Evolutionary conservation across 2,888 invertebrate genomes (phyloP), one percentile per base, ranked within the genome.

Genomic region (Molorchus minor): DNA sequence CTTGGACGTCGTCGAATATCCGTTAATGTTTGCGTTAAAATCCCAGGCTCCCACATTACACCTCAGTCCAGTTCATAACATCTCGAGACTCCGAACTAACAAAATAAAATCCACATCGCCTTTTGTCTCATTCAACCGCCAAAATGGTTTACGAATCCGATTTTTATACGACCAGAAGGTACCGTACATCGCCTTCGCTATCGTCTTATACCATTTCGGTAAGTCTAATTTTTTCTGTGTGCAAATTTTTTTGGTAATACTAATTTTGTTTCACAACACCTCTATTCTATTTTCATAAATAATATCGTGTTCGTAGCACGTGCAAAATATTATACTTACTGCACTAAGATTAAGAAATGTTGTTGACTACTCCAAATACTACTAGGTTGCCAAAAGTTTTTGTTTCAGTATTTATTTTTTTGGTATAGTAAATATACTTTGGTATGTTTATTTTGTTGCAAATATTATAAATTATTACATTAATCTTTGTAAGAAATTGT

Each of bases 131-230:
- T 25, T 25, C 47, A 8, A 38, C 77, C 67, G 75, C 81, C 82
- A 83, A 83, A 83, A 94, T 94, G 93, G 93, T 93, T 84, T 93
- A 93, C 90, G 92, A 93, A 85, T 91, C 91, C 86, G 93, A 93
- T 85, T 94, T 92, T 84, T 92, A 92, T 83, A 93, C 93, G 78
- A 91, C 91, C 82, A 90, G 93, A 84, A 89, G 93, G 84, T 90
- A 89, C 80, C 86, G 89, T 82, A 84, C 91, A 82, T 89, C 88
- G 62, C 82, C 87, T 66, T 84, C 85, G 68, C 80, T 85, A 66
- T 85, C 88, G 74, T 87, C 89, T 77, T 90, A 90, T 84, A 88
- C 88, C 80, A 86, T 90, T 81, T 91, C 93, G 90, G 91, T 93
- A 85, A 88, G 92, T 87, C 82, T 35, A 17, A 7, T 43, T 62